Conservation (phyloP, 1,140 invertebrate genomes). For the Ceratina australensis region DNA sequence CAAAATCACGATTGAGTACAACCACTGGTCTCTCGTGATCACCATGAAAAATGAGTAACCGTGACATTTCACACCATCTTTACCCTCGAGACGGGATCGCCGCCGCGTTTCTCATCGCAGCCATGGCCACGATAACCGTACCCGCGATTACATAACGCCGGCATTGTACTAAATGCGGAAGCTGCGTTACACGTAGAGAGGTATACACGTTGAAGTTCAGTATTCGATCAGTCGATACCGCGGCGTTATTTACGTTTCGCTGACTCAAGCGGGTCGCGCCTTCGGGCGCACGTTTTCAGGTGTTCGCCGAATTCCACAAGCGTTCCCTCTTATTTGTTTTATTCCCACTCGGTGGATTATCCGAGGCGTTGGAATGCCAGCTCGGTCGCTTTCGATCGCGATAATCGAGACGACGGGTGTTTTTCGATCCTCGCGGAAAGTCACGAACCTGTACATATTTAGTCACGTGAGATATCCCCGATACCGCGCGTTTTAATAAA, state of each 20-base stretch:
- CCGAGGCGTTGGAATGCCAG: not conserved
- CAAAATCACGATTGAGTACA: too few species aligned
- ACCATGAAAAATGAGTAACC: too few species aligned
- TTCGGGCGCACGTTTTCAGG: not conserved
- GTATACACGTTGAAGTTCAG: constrained; percentile 1
- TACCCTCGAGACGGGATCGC: not conserved
- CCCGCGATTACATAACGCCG: constrained; percentile 15
- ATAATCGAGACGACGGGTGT: not conserved
- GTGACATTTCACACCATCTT: too few species aligned
- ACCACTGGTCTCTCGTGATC: too few species aligned
- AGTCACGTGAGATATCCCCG: not conserved
- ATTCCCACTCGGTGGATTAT: not conserved
- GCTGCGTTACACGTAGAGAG: constrained; percentile 18
- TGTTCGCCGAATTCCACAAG: constrained; percentile 2
- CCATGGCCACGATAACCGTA: constrained; percentile 1
- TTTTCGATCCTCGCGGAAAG: not conserved
- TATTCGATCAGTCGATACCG: constrained; percentile 22
- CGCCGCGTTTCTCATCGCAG: constrained; percentile 22
- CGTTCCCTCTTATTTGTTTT: constrained; percentile 19
- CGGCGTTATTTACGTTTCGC: constrained; percentile 14
- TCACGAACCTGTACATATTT: not conserved
- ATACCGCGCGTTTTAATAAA: not conserved
- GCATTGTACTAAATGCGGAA: constrained; percentile 28
- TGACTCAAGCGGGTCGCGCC: not conserved
- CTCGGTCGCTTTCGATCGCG: not conserved